Evolutionary conservation across 2,888 invertebrate genomes (phyloP), one percentile per base, ranked within the genome.

Genomic region (Tenthredo notha): DNA sequence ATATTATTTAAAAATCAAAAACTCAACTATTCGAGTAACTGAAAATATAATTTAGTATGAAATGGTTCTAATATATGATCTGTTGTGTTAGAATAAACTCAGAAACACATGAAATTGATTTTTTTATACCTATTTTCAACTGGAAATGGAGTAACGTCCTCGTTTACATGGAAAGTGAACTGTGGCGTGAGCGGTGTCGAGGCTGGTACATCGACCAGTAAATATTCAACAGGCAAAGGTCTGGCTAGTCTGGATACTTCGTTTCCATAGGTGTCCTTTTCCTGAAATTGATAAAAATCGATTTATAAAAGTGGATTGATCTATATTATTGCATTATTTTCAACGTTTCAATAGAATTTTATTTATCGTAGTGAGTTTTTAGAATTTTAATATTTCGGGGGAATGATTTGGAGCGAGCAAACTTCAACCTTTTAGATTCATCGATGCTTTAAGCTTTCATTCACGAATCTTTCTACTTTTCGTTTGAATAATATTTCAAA

Each of bases 211-310:
- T 99, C 99, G 89, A 99, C 97, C 91, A 99, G 95, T 91, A 99
- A 95, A 95, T 99, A 99, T 93, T 99, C 99, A 82, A 99, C 99
- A 10, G 99, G 99, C 91, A 99, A 95, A 85, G 99, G 99, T 92
- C 98, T 96, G 43, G 98, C 99, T 91, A 98, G 94, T 92, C 98
- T 97, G 86, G 97, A 97, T 88, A 99, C 98, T 94, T 99, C 99
- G 94, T 99, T 99, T 84, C 99, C 99, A 94, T 99, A 99, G 88
- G 96, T 96, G 94, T 99, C 99, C 93, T 98, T 99, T 94, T 98
- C 98, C 99, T 99, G 94, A 25, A 93, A 93, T 72, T 85, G 84
- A 85, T 87, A 86, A 84, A 84, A 92, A 85, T 70, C 84, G 67
- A 37, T 54, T 84, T 74, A 84, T 86, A 78, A 85, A 33, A 50